Evolutionary conservation across 2,888 invertebrate genomes (phyloP), one percentile per base, ranked within the genome.

Genomic region (Zygogramma bicolorata): DNA sequence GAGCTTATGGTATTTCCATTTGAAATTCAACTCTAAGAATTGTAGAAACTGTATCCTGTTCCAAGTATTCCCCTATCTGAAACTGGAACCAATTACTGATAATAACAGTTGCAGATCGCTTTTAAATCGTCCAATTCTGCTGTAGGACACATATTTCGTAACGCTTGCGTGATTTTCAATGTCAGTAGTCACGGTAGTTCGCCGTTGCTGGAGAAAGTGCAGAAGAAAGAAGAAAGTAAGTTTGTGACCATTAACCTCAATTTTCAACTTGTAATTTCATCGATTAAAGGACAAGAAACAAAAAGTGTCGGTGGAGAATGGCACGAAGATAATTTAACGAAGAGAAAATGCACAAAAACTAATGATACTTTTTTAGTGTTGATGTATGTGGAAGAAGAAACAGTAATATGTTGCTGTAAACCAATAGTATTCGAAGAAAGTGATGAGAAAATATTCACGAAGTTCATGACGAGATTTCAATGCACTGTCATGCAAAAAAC

Each of bases 151-250:
- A 46, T 34, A 66, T 72, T 72, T 72, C 60, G 73, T 68, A 70
- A 70, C 70, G 73, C 59, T 68, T 63, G 53, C 27, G 34, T 65
- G 75, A 62, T 46, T 75, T 72, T 75, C 72, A 76, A 65, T 72
- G 75, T 74, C 73, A 73, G 75, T 71, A 71, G 68, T 40, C 58
- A 25, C 7, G 27, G 22, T 53, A 3, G 25, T 3, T 34, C 2
- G 15, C 42, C 22, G 66, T 18, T 31, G 60, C 20, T 70, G 70
- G 81, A 78, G 83, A 83, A 83, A 83, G 83, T 82, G 79, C 80
- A 76, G 75, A 73, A 74, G 72, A 77, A 80, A 79, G 76, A 76
- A 81, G 83, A 83, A 83, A 83, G 83, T 83, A 82, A 82, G 80
- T 15, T 25, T 71, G 25, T 20, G 25, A 61, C 46, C 58, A 40